Evolutionary conservation across 2,888 invertebrate species (phyloP).

Genomic region (Exephanes ischioxanthus): DNA sequence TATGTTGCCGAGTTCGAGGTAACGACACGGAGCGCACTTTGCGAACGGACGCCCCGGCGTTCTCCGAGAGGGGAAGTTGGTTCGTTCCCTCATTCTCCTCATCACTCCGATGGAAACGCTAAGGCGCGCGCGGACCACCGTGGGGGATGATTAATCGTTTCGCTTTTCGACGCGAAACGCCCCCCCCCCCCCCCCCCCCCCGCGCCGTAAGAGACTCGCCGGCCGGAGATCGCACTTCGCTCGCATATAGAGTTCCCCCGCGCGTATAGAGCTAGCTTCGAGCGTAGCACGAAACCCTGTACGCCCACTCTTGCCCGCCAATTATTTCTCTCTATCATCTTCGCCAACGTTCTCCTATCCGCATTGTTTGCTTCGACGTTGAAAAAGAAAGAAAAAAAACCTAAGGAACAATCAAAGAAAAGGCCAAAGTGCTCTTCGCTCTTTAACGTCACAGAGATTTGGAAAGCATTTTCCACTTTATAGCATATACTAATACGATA

Average conservation of each 20-base stretch:
- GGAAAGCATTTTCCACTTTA: not conserved
- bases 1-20: constrained; percentile 29
- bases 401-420: not conserved
- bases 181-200: not conserved
- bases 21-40: constrained; percentile 41
- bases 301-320: constrained; percentile 62
- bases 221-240: constrained; percentile 33
- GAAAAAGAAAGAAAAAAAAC: not conserved
- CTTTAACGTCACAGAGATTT: constrained; percentile 3
- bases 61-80: constrained; percentile 36
- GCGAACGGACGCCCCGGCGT: constrained; percentile 22
- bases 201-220: constrained; percentile 29
- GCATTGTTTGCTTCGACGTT: constrained; percentile 13
- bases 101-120: constrained; percentile 25
- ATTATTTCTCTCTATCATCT: constrained; percentile 60
- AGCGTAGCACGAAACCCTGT: constrained; percentile 44
- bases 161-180: constrained; percentile 72
- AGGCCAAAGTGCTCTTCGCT: constrained; percentile 1
- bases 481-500: not conserved
- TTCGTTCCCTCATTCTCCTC: constrained; percentile 39
- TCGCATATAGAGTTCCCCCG: constrained; percentile 20
- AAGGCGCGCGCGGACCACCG: constrained; percentile 56
- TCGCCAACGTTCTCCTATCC: constrained; percentile 19
- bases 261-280: constrained; percentile 30
- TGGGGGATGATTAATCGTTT: constrained; percentile 73